These are phyloP conservation scores for Periophthalmus magnuspinnatus DNA, from an alignment of 2,797 vertebrate species.

Conservation along the genomic window DNA sequence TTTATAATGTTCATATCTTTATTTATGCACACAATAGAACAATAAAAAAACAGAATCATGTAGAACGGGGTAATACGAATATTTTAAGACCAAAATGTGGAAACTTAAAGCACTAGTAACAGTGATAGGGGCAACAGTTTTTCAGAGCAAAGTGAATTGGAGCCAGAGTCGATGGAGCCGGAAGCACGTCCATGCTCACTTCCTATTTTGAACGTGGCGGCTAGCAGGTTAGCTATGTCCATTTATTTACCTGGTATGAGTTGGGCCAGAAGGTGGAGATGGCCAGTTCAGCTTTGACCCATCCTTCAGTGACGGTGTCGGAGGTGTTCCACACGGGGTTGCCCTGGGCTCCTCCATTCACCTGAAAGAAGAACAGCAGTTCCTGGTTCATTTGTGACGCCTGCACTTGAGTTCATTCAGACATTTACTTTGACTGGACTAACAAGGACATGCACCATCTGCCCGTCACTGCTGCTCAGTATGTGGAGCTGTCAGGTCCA, in stretches of 20 bases:
- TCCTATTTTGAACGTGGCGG: too few species aligned
- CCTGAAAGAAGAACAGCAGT: conserved; percentile 52
- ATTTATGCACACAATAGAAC: too few species aligned
- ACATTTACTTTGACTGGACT: not conserved
- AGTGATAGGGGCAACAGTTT: too few species aligned
- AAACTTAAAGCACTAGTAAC: too few species aligned
- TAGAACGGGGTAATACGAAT: too few species aligned
- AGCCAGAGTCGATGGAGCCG: too few species aligned
- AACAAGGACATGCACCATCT: not conserved
- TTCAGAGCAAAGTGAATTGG: too few species aligned
- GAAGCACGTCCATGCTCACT: too few species aligned
- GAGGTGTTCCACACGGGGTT: conserved; percentile 96
- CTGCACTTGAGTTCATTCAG: not conserved
- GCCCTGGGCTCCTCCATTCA: conserved; percentile 92
- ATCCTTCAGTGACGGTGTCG: conserved; percentile 88
- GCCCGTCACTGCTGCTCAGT: not conserved
- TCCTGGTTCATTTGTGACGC: not conserved
- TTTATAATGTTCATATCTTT: too few species aligned
- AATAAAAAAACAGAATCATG: too few species aligned
- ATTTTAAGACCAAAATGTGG: too few species aligned
- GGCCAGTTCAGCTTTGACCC: conserved; percentile 94
- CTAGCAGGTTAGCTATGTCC: too few species aligned
- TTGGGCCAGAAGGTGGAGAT: conserved; percentile 98
- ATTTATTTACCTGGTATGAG: conserved; percentile 85
- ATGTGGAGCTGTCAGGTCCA: not conserved